Conservation (phyloP, 2,113 vertebrate species). For the Thunnus maccoyii region DNA sequence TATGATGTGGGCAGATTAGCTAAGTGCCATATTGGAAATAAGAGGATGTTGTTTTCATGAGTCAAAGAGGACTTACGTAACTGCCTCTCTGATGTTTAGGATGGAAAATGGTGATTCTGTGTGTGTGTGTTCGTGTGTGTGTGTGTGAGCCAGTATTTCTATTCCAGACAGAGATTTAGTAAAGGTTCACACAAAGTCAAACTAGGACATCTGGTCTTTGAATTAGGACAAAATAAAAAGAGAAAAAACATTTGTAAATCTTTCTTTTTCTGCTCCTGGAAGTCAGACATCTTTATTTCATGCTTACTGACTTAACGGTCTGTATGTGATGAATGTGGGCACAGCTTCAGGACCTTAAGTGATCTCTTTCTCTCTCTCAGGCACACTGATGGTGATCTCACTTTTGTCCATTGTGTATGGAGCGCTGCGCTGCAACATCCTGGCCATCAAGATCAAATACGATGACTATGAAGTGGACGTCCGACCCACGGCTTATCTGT, state of each 20-base stretch:
- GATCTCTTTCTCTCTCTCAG: conserved; percentile 79
- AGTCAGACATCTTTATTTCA: conserved; percentile 48
- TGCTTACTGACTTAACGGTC: conserved; percentile 6
- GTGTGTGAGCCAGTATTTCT: conserved; percentile 13
- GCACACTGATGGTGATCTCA: conserved; percentile 93
- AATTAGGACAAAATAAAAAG: conserved; percentile 26
- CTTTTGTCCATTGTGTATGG: conserved; percentile 97
- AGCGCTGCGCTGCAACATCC: conserved; percentile 96
- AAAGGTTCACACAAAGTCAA: conserved; percentile 41
- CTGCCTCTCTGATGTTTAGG: conserved; percentile 25
- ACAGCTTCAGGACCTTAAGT: neutral
- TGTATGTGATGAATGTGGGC: neutral
- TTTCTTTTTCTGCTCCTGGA: neutral
- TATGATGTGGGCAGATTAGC: conserved; percentile 63
- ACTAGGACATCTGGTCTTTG: conserved; percentile 46
- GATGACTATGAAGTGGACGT: conserved; percentile 94
- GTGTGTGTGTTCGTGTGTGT: conserved; percentile 12
- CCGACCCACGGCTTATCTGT: conserved; percentile 91
- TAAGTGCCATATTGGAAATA: conserved; percentile 56
- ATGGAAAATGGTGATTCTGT: conserved; percentile 42
- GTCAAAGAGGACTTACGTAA: conserved; percentile 72
- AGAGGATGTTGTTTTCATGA: conserved; percentile 67
- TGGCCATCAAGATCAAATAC: conserved; percentile 98
- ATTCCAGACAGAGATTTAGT: conserved; percentile 38
- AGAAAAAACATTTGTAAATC: conserved; percentile 19